phyloP scores from a whole-genome alignment of 2,113 vertebrate species.

The Macquaria australasica region DNA sequence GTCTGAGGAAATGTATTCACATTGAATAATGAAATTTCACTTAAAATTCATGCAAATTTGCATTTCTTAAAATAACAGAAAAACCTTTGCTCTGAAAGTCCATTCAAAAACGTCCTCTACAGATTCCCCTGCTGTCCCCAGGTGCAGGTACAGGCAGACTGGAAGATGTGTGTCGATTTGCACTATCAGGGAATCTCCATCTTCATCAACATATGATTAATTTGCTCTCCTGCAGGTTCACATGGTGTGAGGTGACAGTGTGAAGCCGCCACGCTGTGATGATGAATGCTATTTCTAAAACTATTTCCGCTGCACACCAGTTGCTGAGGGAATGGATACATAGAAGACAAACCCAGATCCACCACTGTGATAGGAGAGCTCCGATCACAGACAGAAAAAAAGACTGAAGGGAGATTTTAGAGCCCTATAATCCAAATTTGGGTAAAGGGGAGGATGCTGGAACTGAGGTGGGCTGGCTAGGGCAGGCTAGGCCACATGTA shows the following conservation, averaged over 20 bases:
- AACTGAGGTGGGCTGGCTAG: background rate
- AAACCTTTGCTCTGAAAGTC: background rate
- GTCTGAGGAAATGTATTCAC: background rate
- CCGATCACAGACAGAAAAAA: background rate
- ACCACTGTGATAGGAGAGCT: background rate
- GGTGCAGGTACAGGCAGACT: background rate
- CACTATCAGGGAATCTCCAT: background rate
- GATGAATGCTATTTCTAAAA: constrained; percentile 36
- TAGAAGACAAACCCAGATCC: background rate
- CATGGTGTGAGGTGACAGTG: constrained; percentile 1
- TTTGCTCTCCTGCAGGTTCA: constrained; percentile 11
- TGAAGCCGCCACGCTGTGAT: background rate
- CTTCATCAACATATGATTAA: constrained; percentile 1
- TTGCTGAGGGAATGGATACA: background rate
- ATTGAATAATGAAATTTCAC: background rate
- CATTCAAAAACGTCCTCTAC: background rate
- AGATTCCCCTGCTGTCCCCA: background rate
- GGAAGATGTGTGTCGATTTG: background rate
- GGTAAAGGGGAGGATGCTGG: no score
- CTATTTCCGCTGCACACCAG: background rate
- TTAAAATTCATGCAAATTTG: background rate
- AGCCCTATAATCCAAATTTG: background rate
- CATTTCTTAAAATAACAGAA: background rate
- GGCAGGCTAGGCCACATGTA: background rate
- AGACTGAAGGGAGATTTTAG: background rate